Evolutionary conservation across 2,888 invertebrate species (phyloP).

Genomic region (Nymphalis c-album): DNA sequence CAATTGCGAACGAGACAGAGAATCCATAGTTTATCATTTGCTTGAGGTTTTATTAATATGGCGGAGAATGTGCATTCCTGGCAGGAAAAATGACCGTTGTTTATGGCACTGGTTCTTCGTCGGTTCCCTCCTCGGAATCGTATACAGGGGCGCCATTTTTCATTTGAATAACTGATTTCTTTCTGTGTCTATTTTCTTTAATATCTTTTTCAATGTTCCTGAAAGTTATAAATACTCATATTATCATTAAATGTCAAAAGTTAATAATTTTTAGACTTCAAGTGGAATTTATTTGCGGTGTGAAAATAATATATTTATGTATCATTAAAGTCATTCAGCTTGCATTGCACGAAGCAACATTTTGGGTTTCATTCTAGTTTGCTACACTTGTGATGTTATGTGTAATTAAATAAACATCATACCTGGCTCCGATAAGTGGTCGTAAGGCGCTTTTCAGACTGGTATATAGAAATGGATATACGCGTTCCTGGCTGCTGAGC

Average conservation of each 20-base stretch:
- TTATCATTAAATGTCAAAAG: neutral
- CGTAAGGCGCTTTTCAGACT: conserved; percentile 89
- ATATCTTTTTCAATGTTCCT: conserved; percentile 76
- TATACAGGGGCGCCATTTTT: conserved; percentile 79
- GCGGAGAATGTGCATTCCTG: conserved; percentile 36
- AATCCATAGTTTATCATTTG: conserved; percentile 7
- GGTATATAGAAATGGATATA: conserved; percentile 87
- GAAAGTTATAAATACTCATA: conserved; percentile 28
- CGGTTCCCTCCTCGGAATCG: conserved; percentile 83
- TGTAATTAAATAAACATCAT: conserved; percentile 31
- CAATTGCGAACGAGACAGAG: conserved; percentile 18
- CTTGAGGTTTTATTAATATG: conserved; percentile 22
- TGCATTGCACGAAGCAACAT: too few relatives aligned
- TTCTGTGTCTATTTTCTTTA: conserved; percentile 78
- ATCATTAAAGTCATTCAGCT: too few relatives aligned
- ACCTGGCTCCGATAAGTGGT: conserved; percentile 86
- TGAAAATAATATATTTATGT: too few relatives aligned
- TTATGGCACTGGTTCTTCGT: conserved; percentile 84
- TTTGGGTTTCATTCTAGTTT: too few relatives aligned
- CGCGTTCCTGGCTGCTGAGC: conserved; percentile 87
- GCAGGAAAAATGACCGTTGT: conserved; percentile 49
- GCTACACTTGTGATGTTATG: neutral
- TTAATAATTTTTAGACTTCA: neutral
- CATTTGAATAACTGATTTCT: conserved; percentile 83
- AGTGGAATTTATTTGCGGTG: neutral